These are phyloP conservation scores for Siniperca obscura DNA, from an alignment of 2,797 vertebrate species.

Conservation along the genomic window DNA sequence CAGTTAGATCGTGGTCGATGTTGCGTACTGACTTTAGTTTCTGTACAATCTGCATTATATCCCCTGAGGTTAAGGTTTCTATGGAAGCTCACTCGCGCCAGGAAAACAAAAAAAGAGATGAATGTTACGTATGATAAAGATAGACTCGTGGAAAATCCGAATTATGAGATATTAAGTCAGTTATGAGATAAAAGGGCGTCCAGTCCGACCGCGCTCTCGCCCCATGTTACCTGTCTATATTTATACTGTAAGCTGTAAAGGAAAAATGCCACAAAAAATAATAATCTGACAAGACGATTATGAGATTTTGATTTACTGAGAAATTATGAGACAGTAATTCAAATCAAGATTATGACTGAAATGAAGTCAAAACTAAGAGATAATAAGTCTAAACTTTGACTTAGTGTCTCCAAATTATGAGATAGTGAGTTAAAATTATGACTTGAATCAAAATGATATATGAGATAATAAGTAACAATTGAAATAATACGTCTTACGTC, in stretches of 20 bases:
- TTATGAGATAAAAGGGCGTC: too few species aligned
- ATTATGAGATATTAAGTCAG: background rate
- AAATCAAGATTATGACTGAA: background rate
- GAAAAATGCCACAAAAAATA: too few species aligned
- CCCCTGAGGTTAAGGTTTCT: background rate
- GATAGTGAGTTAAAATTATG: background rate
- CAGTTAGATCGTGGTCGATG: slow-evolving; percentile 14
- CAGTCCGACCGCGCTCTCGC: too few species aligned
- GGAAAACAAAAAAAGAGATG: background rate
- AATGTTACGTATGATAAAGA: background rate
- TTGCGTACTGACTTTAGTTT: background rate
- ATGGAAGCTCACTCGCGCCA: background rate
- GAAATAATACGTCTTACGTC: too few species aligned
- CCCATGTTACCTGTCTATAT: too few species aligned
- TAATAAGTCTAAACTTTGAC: background rate
- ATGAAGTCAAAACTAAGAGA: background rate
- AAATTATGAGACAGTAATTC: background rate
- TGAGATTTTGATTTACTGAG: too few species aligned
- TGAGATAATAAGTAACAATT: too few species aligned
- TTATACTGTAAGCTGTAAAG: too few species aligned
- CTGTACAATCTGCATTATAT: background rate
- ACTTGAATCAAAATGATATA: too few species aligned
- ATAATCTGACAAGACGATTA: too few species aligned
- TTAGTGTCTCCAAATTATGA: background rate
- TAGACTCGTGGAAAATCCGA: background rate